phyloP scores from a whole-genome alignment of 2,113 vertebrate genomes.

The Acanthisitta chloris region DNA sequence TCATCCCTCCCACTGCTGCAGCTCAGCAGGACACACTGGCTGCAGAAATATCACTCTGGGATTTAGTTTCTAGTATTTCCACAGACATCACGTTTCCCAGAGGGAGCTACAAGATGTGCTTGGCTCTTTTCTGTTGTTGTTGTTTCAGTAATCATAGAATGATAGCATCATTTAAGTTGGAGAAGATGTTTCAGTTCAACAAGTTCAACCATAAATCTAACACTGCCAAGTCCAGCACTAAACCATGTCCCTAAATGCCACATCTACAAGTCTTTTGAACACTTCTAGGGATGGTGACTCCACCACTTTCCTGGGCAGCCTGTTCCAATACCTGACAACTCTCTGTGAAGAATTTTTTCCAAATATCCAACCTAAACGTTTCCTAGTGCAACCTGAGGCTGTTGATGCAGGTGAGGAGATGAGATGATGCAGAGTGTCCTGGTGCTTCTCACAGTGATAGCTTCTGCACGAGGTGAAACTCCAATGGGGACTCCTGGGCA shows the following conservation, averaged over 20 bases:
- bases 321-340: neutral
- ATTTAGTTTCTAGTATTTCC: neutral
- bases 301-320: neutral
- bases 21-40: neutral
- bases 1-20: neutral
- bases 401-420: neutral
- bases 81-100: neutral
- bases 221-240: neutral
- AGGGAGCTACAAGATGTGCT: neutral
- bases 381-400: neutral
- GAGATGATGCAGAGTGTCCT: neutral
- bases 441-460: neutral
- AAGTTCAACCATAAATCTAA: neutral
- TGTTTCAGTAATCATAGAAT: neutral
- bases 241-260: neutral
- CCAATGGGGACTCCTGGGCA: neutral
- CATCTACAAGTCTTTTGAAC: neutral
- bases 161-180: neutral
- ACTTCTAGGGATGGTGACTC: neutral
- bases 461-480: neutral
- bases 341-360: neutral
- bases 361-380: neutral
- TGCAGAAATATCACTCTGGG: neutral
- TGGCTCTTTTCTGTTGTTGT: neutral
- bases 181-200: neutral